Conservation (phyloP, 2,113 vertebrate species). For the Sigmodon hispidus region DNA sequence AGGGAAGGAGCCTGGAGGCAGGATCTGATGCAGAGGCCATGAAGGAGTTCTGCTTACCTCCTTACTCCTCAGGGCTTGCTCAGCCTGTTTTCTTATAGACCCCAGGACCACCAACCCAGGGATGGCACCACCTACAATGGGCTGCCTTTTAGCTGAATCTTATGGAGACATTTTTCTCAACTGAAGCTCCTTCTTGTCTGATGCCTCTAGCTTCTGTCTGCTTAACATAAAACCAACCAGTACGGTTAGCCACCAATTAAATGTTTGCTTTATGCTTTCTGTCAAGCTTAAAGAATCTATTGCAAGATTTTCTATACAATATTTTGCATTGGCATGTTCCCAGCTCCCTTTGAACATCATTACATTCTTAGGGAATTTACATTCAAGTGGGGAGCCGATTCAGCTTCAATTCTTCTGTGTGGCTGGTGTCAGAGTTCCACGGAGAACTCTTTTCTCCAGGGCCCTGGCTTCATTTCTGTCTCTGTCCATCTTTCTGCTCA, state of each 20-base stretch:
- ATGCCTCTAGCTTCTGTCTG: neutral
- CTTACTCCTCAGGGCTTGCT: neutral
- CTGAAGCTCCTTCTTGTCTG: neutral
- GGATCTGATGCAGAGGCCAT: neutral
- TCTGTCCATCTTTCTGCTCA: neutral
- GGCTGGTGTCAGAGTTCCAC: neutral
- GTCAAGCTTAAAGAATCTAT: neutral
- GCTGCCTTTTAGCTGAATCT: neutral
- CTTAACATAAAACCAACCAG: neutral
- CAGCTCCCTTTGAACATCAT: neutral
- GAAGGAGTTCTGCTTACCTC: neutral
- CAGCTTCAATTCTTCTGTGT: neutral
- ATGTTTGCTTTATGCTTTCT: neutral
- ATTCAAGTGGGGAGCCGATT: neutral
- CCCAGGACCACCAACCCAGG: neutral
- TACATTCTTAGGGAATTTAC: constrained; percentile 21
- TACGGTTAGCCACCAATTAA: neutral
- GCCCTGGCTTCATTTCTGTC: neutral
- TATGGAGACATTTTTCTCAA: neutral
- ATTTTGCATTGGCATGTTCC: neutral
- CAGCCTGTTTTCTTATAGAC: neutral
- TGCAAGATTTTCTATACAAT: neutral
- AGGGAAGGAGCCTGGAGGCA: neutral
- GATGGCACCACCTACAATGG: too few species aligned
- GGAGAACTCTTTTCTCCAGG: neutral